A percentile compares a stretch with the other conserved stretches of the same genome.
Conservation (phyloP, 2,797 vertebrate species). For the Acanthurus leucopareius region DNA sequence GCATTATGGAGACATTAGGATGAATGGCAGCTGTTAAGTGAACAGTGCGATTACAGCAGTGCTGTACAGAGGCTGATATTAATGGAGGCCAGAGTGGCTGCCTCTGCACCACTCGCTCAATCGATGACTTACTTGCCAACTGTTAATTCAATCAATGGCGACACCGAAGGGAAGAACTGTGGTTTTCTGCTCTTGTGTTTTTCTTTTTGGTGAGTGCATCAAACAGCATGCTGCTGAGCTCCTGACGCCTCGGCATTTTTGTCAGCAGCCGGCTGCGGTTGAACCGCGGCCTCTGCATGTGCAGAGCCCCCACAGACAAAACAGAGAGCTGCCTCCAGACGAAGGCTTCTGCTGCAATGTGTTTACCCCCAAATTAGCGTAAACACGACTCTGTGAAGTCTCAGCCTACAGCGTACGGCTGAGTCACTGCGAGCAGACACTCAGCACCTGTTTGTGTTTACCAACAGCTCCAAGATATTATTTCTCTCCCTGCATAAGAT, state of each 20-base stretch:
- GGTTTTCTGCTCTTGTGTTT: constrained; percentile 20
- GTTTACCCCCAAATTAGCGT: constrained; percentile 65
- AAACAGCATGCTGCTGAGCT: constrained; percentile 19
- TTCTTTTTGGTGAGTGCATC: constrained; percentile 34
- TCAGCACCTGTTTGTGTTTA: constrained; percentile 71
- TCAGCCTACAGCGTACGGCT: constrained; percentile 34
- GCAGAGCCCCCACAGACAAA: constrained; percentile 2
- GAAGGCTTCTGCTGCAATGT: constrained; percentile 46
- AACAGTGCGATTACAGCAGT: constrained; percentile 39
- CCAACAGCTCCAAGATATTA: constrained; percentile 40
- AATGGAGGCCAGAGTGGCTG: constrained; percentile 50
- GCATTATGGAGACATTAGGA: constrained; percentile 69
- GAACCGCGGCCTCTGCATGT: constrained; percentile 15
- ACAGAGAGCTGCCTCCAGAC: constrained; percentile 33
- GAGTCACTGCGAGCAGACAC: constrained; percentile 62
- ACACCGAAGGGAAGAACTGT: not conserved
- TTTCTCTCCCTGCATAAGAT: constrained; percentile 16
- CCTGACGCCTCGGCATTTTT: constrained; percentile 11
- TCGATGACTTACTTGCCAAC: constrained; percentile 50
- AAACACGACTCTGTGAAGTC: constrained; percentile 58
- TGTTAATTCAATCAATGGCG: constrained; percentile 64
- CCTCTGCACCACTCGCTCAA: constrained; percentile 25
- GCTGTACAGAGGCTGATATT: constrained; percentile 46
- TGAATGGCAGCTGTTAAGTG: constrained; percentile 49
- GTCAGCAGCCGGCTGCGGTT: constrained; percentile 24